phyloP scores from a whole-genome alignment of 2,113 vertebrate genomes.

The Crypturellus undulatus region DNA sequence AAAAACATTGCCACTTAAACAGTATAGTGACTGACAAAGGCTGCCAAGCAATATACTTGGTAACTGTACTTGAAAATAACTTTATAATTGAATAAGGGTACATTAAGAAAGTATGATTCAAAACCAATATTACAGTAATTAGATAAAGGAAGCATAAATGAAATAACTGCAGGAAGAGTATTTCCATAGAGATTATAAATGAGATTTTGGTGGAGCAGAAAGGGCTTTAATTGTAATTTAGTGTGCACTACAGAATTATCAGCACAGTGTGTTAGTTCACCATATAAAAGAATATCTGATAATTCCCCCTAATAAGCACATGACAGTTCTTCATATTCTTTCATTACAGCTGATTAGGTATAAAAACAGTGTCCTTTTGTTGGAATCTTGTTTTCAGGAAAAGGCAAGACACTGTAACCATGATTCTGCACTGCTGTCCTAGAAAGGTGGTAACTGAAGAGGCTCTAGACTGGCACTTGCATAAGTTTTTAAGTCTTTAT shows the following conservation, averaged over 20 bases:
- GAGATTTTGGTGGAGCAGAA: slow-evolving; percentile 82
- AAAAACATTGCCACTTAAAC: slow-evolving; percentile 59
- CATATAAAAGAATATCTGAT: slow-evolving; percentile 81
- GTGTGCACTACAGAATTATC: slow-evolving; percentile 82
- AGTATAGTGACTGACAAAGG: slow-evolving; percentile 61
- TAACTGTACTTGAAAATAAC: slow-evolving; percentile 83
- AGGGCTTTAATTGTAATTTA: slow-evolving; percentile 85
- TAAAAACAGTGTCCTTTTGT: slow-evolving; percentile 76
- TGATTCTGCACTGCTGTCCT: slow-evolving; percentile 1
- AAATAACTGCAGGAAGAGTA: slow-evolving; percentile 82
- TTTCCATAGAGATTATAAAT: slow-evolving; percentile 84
- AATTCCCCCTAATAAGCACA: slow-evolving; percentile 82
- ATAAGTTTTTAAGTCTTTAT: neutral
- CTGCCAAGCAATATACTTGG: slow-evolving; percentile 68
- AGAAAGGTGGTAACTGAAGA: slow-evolving; percentile 26
- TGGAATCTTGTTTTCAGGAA: slow-evolving; percentile 57
- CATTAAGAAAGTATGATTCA: slow-evolving; percentile 83
- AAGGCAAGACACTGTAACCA: slow-evolving; percentile 34
- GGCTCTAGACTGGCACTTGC: slow-evolving; percentile 35
- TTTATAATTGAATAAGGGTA: slow-evolving; percentile 83
- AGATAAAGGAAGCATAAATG: slow-evolving; percentile 83
- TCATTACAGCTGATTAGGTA: slow-evolving; percentile 78
- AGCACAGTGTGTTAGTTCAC: slow-evolving; percentile 80
- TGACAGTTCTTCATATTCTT: slow-evolving; percentile 81
- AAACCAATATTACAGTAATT: slow-evolving; percentile 84